A percentile compares a stretch with the other conserved stretches of the same genome.
These are phyloP conservation scores for Trichopoda pennipes DNA, from an alignment of 2,888 invertebrate species.

Conservation along the genomic window DNA sequence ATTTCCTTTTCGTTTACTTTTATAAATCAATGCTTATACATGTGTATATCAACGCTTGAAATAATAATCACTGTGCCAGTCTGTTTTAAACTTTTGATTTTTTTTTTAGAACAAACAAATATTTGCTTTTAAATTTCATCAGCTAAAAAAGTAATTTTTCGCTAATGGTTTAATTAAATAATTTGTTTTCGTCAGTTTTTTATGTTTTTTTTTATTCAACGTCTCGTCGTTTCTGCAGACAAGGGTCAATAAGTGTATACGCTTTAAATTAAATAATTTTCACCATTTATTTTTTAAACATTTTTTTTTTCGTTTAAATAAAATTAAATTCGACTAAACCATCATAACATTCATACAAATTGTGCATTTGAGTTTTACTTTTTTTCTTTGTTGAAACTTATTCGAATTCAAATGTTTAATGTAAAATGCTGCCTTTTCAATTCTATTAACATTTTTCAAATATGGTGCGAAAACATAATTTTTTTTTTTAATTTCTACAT, in stretches of 20 bases:
- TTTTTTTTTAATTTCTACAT: neutral
- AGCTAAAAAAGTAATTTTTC: constrained; percentile 24
- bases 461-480: constrained; percentile 14
- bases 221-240: constrained; percentile 10
- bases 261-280: constrained; percentile 46
- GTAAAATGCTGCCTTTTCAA: constrained; percentile 10
- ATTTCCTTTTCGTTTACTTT: neutral
- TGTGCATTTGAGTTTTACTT: neutral
- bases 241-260: constrained; percentile 14
- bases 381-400: neutral
- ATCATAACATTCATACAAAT: neutral
- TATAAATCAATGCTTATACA: constrained; percentile 1
- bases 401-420: constrained; percentile 13
- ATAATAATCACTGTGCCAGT: neutral
- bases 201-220: neutral
- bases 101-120: no score
- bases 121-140: neutral
- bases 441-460: constrained; percentile 17
- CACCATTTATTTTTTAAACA: neutral
- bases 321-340: neutral
- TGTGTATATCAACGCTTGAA: neutral
- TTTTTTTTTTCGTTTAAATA: neutral
- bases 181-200: constrained; percentile 10
- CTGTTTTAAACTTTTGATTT: neutral
- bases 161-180: constrained; percentile 28